Evolutionary conservation across 2,797 vertebrate genomes (phyloP).

Genomic region (Neostethus bicornis): DNA sequence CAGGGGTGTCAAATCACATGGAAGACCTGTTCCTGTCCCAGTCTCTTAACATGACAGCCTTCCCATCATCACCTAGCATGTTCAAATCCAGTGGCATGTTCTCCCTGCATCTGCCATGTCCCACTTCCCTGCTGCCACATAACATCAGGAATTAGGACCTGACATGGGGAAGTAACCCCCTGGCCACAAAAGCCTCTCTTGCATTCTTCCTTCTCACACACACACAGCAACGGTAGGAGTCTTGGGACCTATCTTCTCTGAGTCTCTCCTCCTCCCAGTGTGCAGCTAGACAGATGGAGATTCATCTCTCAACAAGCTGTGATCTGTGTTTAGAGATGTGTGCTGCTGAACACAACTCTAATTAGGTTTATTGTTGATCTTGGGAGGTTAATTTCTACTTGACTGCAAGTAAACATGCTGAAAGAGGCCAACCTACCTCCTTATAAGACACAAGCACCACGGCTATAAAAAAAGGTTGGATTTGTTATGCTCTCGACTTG

Average conservation of each 20-base stretch:
- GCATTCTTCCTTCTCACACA: background rate
- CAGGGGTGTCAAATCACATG: conserved; percentile 54
- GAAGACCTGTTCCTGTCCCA: conserved; percentile 55
- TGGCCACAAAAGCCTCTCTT: conserved; percentile 37
- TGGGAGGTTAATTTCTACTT: conserved; percentile 78
- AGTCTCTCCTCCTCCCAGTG: conserved; percentile 61
- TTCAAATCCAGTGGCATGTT: conserved; percentile 48
- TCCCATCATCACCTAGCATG: conserved; percentile 19
- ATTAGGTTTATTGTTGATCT: conserved; percentile 79
- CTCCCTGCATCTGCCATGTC: conserved; percentile 54
- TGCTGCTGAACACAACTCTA: conserved; percentile 72
- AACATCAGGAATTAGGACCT: conserved; percentile 60
- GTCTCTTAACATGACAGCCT: conserved; percentile 45
- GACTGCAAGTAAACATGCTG: conserved; percentile 65
- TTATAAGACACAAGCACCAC: conserved; percentile 26
- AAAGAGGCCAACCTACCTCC: conserved; percentile 65
- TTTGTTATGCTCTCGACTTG: conserved; percentile 55
- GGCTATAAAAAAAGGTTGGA: conserved; percentile 23
- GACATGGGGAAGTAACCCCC: conserved; percentile 53
- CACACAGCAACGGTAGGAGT: conserved; percentile 18
- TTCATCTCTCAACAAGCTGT: conserved; percentile 76
- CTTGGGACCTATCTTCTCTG: conserved; percentile 53
- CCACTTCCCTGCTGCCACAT: conserved; percentile 48
- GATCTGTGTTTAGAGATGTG: conserved; percentile 77
- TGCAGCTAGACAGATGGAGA: conserved; percentile 75